phyloP scores from a whole-genome alignment of 2,113 vertebrate species.

The Dolichallabes microphthalmus region DNA sequence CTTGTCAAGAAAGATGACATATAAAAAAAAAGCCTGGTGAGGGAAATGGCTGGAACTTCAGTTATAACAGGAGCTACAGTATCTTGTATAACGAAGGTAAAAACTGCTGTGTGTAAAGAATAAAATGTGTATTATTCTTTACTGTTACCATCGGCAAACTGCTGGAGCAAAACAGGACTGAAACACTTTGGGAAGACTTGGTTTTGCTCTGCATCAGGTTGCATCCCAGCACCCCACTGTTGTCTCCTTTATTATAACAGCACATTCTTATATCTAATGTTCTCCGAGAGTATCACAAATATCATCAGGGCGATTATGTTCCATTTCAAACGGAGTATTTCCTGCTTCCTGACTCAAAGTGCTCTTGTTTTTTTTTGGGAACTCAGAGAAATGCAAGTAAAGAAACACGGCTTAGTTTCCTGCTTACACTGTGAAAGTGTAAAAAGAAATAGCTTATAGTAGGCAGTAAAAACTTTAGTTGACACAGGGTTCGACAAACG shows the following conservation, averaged over 20 bases:
- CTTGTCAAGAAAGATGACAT: too few relatives aligned
- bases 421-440: too few relatives aligned
- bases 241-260: neutral
- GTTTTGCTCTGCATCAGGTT: neutral
- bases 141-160: neutral
- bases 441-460: too few relatives aligned
- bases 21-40: neutral
- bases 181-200: neutral
- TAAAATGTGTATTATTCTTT: too few relatives aligned
- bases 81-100: too few relatives aligned
- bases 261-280: neutral
- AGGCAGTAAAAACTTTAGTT: too few relatives aligned
- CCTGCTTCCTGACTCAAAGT: neutral
- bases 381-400: neutral
- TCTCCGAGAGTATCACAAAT: neutral
- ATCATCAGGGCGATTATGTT: neutral
- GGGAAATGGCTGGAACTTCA: too few relatives aligned
- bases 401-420: too few relatives aligned
- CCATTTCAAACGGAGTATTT: neutral
- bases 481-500: too few relatives aligned
- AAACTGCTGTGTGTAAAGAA: too few relatives aligned
- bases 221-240: neutral
- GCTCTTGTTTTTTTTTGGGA: neutral
- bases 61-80: too few relatives aligned
- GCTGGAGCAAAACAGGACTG: neutral